Evolutionary conservation across 2,888 invertebrate species (phyloP).

Genomic region (Scaptomyza cyrtandrae): DNA sequence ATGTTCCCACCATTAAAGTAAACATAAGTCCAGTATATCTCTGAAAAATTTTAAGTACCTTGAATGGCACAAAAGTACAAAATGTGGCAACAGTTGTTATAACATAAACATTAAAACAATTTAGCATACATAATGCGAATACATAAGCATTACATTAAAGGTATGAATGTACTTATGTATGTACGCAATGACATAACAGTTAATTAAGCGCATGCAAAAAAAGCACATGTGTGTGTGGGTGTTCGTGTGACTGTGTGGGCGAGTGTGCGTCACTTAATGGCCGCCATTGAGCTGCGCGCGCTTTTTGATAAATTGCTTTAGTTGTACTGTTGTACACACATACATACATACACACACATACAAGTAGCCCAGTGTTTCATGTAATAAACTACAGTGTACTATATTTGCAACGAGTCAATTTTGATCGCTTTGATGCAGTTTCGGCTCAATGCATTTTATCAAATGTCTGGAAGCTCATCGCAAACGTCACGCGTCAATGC

Average conservation of each 20-base stretch:
- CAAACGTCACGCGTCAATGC: constrained; percentile 53
- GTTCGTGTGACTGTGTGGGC: constrained; percentile 4
- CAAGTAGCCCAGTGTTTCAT: no score
- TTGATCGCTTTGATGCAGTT: constrained; percentile 14
- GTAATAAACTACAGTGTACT: no score
- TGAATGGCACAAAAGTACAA: no score
- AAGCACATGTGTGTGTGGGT: background rate
- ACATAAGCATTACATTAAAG: background rate
- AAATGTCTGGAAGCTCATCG: constrained; percentile 19
- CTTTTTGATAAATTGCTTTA: constrained; percentile 43
- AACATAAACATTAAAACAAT: background rate
- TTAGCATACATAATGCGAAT: background rate
- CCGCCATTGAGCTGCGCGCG: constrained; percentile 42
- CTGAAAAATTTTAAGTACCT: background rate
- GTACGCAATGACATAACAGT: constrained; percentile 59
- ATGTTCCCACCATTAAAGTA: background rate
- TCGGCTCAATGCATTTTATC: constrained; percentile 48
- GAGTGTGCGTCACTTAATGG: constrained; percentile 43
- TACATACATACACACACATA: constrained; percentile 1
- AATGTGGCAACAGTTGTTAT: background rate
- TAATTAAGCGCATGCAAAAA: constrained; percentile 47
- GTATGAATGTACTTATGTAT: background rate
- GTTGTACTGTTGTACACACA: no score
- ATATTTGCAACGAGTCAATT: no score
- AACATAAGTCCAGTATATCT: no score